Evolutionary conservation across 2,797 vertebrate genomes (phyloP).

Genomic region (Malurus leucopterus): DNA sequence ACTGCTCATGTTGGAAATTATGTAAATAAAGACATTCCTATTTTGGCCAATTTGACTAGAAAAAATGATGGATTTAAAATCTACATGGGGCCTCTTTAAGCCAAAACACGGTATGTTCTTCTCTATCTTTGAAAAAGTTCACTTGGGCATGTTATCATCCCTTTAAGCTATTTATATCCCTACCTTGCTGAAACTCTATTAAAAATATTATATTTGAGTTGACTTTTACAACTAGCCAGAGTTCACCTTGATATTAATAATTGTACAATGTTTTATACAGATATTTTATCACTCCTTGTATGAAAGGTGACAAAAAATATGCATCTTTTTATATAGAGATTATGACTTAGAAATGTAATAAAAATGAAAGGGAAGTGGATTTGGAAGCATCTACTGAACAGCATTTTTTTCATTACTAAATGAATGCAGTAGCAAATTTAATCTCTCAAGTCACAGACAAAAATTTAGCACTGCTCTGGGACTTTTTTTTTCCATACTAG

Average conservation of each 20-base stretch:
- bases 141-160: background rate
- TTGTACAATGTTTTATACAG: background rate
- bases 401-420: background rate
- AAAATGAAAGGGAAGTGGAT: background rate
- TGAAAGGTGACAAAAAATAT: background rate
- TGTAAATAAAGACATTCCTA: background rate
- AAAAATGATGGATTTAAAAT: background rate
- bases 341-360: background rate
- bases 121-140: background rate
- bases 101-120: background rate
- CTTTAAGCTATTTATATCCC: background rate
- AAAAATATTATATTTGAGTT: background rate
- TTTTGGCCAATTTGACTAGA: background rate
- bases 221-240: background rate
- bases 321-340: background rate
- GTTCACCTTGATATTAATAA: background rate
- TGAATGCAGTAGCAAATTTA: slow-evolving; percentile 2
- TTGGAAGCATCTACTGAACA: background rate
- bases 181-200: background rate
- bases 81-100: background rate
- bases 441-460: background rate
- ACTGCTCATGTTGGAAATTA: background rate
- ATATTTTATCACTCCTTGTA: background rate
- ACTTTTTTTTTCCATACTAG: background rate
- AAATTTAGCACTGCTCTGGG: background rate